These are phyloP conservation scores for Drosophila leontia DNA, from an alignment of 1,140 invertebrate species.

Conservation along the genomic window DNA sequence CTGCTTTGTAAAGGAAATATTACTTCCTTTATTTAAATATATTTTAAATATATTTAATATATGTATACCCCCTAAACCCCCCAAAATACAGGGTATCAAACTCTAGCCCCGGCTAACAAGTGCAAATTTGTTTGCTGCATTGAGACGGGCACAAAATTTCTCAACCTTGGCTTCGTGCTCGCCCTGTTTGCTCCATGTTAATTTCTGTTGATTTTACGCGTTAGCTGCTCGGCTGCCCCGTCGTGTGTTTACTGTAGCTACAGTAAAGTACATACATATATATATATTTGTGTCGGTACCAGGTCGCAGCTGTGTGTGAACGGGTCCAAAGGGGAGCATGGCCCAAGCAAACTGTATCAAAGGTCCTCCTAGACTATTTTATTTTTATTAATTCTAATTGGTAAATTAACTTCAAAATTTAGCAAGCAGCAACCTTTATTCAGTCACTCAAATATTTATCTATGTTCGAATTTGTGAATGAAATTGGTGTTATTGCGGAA, in stretches of 20 bases:
- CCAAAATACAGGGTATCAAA: neutral
- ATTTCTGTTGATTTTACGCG: slow-evolving; percentile 65
- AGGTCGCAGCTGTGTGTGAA: slow-evolving; percentile 50
- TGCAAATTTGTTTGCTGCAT: slow-evolving; percentile 70
- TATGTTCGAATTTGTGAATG: no score
- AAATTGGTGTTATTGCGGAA: neutral
- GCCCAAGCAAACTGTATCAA: neutral
- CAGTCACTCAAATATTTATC: neutral
- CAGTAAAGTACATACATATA: neutral
- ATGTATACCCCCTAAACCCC: no score
- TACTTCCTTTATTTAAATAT: neutral
- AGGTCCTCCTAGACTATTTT: neutral
- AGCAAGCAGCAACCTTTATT: neutral
- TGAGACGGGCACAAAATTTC: slow-evolving; percentile 38
- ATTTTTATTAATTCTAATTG: neutral
- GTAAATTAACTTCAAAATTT: neutral
- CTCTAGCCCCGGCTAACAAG: slow-evolving; percentile 54
- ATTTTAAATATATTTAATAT: neutral
- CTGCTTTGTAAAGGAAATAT: neutral
- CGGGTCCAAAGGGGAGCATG: slow-evolving; percentile 1
- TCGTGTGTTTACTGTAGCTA: slow-evolving; percentile 51
- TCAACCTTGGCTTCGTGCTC: slow-evolving; percentile 38
- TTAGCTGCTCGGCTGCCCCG: slow-evolving; percentile 47
- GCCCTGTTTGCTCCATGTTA: slow-evolving; percentile 44
- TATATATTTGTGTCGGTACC: slow-evolving; percentile 24